Base-by-base conservation (phyloP, 1,140 invertebrate genomes). In the Camponotus pennsylvanicus region DNA sequence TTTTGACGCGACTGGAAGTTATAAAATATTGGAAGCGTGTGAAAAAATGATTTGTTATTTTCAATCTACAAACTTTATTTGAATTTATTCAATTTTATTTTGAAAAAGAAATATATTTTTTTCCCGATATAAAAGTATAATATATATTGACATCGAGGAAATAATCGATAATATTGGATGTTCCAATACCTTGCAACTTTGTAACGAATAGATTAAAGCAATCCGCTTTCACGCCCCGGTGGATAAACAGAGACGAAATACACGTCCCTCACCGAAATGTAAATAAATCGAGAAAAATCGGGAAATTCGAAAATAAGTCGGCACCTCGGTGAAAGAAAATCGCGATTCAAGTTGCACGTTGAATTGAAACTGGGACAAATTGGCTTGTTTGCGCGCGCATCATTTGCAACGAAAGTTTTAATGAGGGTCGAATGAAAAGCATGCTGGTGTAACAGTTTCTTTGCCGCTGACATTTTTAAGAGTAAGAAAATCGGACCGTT, bases 191-290 rank as follows among this genome's bases (percentile, higher is more conserved):
- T 66, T n/a, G 40, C 55, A 45, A 64, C 79, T 83, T 61, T 73
- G 21, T 59, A 59, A 83, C 69, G 79, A 82, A 73, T 45, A 57
- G 79, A 75, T 83, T 83, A 83, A 83, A 59, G 69, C 55, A 83
- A 75, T 75, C 79, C 55, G 79, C 79, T 83, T 83, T 73, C 69
- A 61, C 79, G 69, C 79, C 69, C 32, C 27, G 55, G 13, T 13
- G 42, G 55, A 45, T 27, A 18, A 75, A 61, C 71, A n/a, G 55
- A 73, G 18, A 11, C 67, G 15, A 59, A 13, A 71, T 57, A 59
- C 40, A 21, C 37, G 27, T 61, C 52, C 55, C 49, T 34, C 67
- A 49, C 45, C 69, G 55, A 83, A 42, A 73, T 82, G 79, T 82
- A 73, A 82, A 82, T 82, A 73, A 49, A 49, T 75, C 69, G 55